Evolutionary conservation across 2,888 invertebrate species (phyloP), one percentile per base, ranked within the genome.

Genomic region (Brassicogethes aeneus): DNA sequence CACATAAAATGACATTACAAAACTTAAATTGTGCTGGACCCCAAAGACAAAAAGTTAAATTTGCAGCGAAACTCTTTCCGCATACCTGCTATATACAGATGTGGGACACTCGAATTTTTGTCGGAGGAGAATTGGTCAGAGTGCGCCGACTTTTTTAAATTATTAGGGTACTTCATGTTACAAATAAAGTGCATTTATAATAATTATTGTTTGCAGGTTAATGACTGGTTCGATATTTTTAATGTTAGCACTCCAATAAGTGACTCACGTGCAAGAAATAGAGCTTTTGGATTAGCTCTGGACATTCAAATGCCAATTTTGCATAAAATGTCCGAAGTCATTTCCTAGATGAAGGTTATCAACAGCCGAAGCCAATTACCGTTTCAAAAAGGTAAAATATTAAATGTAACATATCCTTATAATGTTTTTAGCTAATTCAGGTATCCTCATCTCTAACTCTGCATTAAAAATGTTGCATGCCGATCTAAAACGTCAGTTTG

Each of bases 21-120:
- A 3, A 15, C 3, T 12, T 39, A 12, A 15, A 36, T 39, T 35
- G 37, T n/a, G n/a, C 12, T 14, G 17, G 34, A 8, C 35, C 43
- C 16, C 14, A 30, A 34, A 13, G 44, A 10, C 46, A 48, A 17
- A 48, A 46, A 40, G 50, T 46, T 3, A 51, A 46, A 49, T 44
- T 39, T 33, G 47, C 52, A 3, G 44, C 51, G 3, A 51, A 55
- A 47, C 17, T 53, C 7, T 53, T 56, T 49, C 49, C 53, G 3
- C 47, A 53, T 31, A 52, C 51, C 5, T 3, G 52, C 47, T 7
- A 43, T 56, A 29, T 40, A 15, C 3, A 17, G 52, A 40, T 44
- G 47, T 45, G 45, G 49, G 15, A 36, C 34, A 2, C 31, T 44
- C 16, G 51, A 51, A n/a, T 5, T 23, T 16, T 37, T 46, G 3